Conservation (phyloP, 1,140 invertebrate species). For the Steinernema khuongi region DNA sequence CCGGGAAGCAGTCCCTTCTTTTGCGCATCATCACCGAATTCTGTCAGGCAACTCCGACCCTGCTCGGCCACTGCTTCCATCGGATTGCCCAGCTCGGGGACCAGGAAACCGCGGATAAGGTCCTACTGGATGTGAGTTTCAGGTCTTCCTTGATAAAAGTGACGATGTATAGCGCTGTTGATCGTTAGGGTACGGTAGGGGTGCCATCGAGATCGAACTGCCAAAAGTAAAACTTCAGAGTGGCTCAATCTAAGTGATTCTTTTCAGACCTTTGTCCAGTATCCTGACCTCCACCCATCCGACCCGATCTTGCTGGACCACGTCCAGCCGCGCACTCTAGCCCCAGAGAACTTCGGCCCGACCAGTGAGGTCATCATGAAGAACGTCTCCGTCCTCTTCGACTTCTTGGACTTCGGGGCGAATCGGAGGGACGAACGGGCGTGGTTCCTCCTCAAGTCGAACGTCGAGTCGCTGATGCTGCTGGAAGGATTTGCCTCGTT, state of each 20-base stretch:
- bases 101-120: not conserved
- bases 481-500: not conserved
- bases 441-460: not conserved
- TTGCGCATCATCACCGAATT: not conserved
- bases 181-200: too few species aligned
- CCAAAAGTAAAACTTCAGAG: too few species aligned
- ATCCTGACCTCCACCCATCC: not conserved
- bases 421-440: slow-evolving; percentile 3
- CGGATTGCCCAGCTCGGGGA: not conserved
- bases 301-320: not conserved
- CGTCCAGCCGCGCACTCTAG: not conserved
- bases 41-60: not conserved
- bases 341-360: not conserved
- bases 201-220: too few species aligned
- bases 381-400: not conserved
- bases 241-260: too few species aligned
- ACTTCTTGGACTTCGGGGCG: not conserved
- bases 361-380: not conserved
- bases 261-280: not conserved
- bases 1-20: not conserved
- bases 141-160: too few species aligned
- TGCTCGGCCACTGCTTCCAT: not conserved
- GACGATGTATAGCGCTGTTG: too few species aligned
- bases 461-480: not conserved
- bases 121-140: not conserved